Evolutionary conservation across 2,113 vertebrate species (phyloP).

Genomic region (Turdus rufiventris): DNA sequence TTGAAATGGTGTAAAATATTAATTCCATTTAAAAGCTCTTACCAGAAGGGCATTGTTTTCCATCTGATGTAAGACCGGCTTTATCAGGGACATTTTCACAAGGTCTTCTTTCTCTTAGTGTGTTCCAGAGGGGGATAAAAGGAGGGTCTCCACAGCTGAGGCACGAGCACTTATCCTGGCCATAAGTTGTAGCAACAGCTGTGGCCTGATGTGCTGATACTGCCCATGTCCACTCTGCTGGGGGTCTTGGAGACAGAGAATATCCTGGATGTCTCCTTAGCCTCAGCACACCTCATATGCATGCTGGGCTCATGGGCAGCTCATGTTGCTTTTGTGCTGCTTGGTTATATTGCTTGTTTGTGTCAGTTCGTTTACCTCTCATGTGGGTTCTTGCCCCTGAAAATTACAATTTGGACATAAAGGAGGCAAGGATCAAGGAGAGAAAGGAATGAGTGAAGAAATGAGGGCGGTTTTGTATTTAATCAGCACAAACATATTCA

Average conservation of each 20-base stretch:
- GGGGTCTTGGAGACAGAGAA: neutral
- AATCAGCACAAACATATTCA: neutral
- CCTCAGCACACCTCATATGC: neutral
- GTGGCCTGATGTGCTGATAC: neutral
- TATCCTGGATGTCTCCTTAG: fast-evolving
- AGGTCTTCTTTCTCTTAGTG: neutral
- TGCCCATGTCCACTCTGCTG: fast-evolving
- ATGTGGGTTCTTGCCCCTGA: neutral
- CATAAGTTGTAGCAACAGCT: fast-evolving
- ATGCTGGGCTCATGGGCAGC: fast-evolving
- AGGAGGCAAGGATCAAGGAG: neutral
- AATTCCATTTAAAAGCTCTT: neutral
- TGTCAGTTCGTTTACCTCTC: neutral
- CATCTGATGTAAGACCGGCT: neutral
- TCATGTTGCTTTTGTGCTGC: neutral
- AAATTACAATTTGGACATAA: neutral
- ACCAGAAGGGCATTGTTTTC: neutral
- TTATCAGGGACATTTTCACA: neutral
- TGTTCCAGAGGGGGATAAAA: fast-evolving
- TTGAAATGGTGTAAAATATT: neutral
- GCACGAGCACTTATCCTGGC: neutral
- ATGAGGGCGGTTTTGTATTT: neutral
- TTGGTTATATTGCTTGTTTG: fast-evolving
- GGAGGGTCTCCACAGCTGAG: neutral
- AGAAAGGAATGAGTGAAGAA: neutral